A percentile compares a stretch with the other conserved stretches of the same genome.
Conservation (phyloP, 1,140 invertebrate species). For the Eulimnadia texana region DNA sequence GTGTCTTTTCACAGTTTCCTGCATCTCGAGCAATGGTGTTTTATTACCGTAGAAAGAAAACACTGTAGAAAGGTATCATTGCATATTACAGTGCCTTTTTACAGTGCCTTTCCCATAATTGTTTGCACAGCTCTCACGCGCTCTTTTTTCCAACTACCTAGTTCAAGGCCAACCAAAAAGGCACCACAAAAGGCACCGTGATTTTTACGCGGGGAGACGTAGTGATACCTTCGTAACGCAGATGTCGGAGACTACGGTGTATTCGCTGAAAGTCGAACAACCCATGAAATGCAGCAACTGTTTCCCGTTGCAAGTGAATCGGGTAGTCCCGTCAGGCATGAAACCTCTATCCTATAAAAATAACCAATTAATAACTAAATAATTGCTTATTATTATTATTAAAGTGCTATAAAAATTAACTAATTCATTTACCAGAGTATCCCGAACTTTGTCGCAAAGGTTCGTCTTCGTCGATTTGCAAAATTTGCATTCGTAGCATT, state of each 20-base stretch:
- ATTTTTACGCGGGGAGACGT: too few relatives aligned
- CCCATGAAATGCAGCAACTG: conserved; percentile 41
- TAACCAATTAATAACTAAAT: background rate
- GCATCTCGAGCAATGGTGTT: too few relatives aligned
- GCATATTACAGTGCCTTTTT: too few relatives aligned
- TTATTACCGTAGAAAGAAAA: too few relatives aligned
- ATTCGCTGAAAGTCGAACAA: conserved; percentile 38
- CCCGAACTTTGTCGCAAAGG: conserved; percentile 35
- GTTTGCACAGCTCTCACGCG: too few relatives aligned
- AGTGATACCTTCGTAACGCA: conserved; percentile 25
- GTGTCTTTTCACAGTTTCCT: too few relatives aligned
- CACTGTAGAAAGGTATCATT: too few relatives aligned
- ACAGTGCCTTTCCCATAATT: too few relatives aligned
- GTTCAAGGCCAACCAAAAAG: too few relatives aligned
- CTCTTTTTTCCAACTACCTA: too few relatives aligned
- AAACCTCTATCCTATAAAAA: conserved; percentile 29
- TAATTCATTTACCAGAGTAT: conserved; percentile 3
- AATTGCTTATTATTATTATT: background rate
- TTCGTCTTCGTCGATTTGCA: conserved; percentile 30
- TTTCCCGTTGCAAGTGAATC: conserved; percentile 38
- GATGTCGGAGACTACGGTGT: conserved; percentile 40
- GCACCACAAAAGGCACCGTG: too few relatives aligned
- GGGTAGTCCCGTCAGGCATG: conserved; percentile 39
- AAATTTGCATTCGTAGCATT: conserved; percentile 38
- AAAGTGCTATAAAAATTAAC: background rate